Conservation (phyloP, 2,888 invertebrate species). For the Caenorhabditis becei region DNA sequence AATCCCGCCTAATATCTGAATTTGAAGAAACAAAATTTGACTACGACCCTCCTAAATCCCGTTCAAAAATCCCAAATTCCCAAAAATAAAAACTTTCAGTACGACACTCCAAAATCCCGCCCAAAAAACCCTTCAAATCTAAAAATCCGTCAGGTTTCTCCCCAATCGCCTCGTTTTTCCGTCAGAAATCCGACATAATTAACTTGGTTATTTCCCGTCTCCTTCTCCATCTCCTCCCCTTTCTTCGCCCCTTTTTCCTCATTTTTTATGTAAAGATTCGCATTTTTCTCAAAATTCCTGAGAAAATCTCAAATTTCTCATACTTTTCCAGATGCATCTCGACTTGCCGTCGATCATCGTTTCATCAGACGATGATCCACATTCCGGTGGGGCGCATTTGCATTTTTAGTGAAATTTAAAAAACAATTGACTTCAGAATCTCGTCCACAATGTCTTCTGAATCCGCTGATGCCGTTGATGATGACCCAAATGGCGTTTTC, state of each 20-base stretch:
- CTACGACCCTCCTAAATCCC: no score
- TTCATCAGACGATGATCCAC: slow-evolving; percentile 37
- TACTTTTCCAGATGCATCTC: slow-evolving; percentile 49
- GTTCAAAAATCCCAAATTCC: no score
- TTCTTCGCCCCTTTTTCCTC: slow-evolving; percentile 8
- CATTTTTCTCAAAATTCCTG: neutral
- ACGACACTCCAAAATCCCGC: no score
- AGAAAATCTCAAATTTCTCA: neutral
- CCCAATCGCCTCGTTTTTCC: neutral
- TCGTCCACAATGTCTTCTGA: slow-evolving; percentile 8
- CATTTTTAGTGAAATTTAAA: no score
- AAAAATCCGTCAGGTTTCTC: neutral
- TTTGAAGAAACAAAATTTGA: no score
- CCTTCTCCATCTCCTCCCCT: neutral
- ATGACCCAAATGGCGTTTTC: slow-evolving; percentile 57
- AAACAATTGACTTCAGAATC: neutral
- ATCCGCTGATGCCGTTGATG: slow-evolving; percentile 47
- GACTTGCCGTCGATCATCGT: slow-evolving; percentile 54
- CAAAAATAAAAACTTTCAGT: no score
- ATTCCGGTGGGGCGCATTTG: no score
- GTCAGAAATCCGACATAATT: slow-evolving; percentile 30
- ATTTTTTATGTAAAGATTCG: neutral
- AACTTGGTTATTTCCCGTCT: slow-evolving; percentile 36
- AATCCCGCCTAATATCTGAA: no score
- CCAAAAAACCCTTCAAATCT: neutral